Conservation (phyloP, 2,888 invertebrate species). For the Cerceris ruficornis region DNA sequence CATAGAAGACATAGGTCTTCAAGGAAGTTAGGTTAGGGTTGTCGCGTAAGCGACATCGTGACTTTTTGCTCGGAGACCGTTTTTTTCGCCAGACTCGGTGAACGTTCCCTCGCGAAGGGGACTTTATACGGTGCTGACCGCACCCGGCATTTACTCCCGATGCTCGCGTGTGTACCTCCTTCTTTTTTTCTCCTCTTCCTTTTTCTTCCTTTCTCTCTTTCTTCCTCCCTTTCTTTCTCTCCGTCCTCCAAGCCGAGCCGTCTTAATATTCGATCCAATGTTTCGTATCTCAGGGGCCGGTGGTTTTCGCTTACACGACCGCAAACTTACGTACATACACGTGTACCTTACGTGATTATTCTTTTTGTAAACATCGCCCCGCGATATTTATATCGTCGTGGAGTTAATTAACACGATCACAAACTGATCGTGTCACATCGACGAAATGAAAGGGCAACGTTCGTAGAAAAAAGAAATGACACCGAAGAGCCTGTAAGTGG, state of each 20-base stretch:
- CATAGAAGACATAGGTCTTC: no score
- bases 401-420: neutral
- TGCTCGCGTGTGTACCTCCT: slow-evolving; percentile 50
- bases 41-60: neutral
- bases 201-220: slow-evolving; percentile 34
- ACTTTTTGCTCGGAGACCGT: neutral
- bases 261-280: slow-evolving; percentile 60
- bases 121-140: slow-evolving; percentile 51
- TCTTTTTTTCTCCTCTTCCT: slow-evolving; percentile 28
- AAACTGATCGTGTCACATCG: neutral
- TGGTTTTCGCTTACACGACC: slow-evolving; percentile 36
- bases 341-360: neutral
- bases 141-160: slow-evolving; percentile 37
- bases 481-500: no score
- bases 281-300: slow-evolving; percentile 50
- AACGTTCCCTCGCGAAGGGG: slow-evolving; percentile 39
- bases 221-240: slow-evolving; percentile 26
- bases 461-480: no score
- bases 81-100: neutral
- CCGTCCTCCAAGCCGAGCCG: slow-evolving; percentile 35
- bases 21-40: no score
- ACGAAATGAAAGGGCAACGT: no score
- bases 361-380: neutral
- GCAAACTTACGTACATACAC: neutral
- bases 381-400: neutral